Base-by-base conservation (phyloP, 2,888 invertebrate species). In the Colostygia pectinataria region DNA sequence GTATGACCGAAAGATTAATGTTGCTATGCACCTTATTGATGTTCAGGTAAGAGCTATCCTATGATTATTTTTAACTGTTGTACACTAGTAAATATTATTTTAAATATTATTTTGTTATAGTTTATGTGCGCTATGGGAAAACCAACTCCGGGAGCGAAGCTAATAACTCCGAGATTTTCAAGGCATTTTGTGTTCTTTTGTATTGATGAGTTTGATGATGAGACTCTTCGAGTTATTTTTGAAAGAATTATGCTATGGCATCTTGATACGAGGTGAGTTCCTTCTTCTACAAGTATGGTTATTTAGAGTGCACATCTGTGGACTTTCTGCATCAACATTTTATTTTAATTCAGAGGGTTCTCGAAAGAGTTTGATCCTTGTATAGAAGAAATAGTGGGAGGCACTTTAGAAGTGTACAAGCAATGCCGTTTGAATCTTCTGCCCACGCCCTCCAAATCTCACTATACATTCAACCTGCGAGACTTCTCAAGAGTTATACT, bases 181-280 rank as follows among this genome's bases (percentile, higher is more conserved):
- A 91, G 98, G 3, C 98, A 98, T 78, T 96, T 98, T 72, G 93
- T 95, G 66, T 93, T 96, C 50, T 83, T 97, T 15, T 94, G 95
- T 46, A 96, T 98, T 60, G 97, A 98, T 65, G 96, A 98, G 75
- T 98, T 98, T 74, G 94, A 95, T 57, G 97, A 98, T 64, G 92
- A 93, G 0, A 96, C 96, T 0, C 92, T 98, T 86, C 92, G 91
- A 10, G 93, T 95, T 8, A 98, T 98, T 55, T 98, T 98, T 71
- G 94, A 95, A 47, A 94, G 95, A 77, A 98, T 99, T 57, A 93
- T 98, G 85, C 89, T 97, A 20, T 98, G 98, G 98, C 98, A 99
- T 91, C 93, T 98, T 67, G 97, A 97, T 70, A 96, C 97, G n/a
- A 95, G 95, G 97, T 93, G 69, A 18, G 42, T 24, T 23, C 20